Percentiles rank a stretch among this genome's conserved stretches.
phyloP scores from a whole-genome alignment of 2,797 vertebrate species.

The Pygocentrus nattereri region DNA sequence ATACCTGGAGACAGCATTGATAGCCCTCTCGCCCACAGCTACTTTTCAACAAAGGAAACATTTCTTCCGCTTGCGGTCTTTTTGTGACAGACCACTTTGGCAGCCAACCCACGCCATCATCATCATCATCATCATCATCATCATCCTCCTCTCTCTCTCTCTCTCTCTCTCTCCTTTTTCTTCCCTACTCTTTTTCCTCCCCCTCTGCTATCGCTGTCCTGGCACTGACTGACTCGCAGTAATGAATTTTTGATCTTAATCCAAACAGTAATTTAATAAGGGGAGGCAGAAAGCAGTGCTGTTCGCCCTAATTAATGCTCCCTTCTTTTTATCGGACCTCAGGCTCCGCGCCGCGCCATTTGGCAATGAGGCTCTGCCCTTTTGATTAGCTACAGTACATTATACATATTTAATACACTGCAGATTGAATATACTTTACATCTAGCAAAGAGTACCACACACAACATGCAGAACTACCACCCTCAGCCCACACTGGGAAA shows the following conservation, averaged over 20 bases:
- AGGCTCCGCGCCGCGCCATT: constrained; percentile 52
- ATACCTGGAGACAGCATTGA: constrained; percentile 39
- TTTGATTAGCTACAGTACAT: constrained; percentile 61
- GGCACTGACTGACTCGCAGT: constrained; percentile 68
- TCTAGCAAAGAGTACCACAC: not conserved
- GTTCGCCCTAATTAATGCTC: constrained; percentile 74
- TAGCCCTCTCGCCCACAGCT: constrained; percentile 27
- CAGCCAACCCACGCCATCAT: constrained; percentile 34
- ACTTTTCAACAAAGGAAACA: constrained; percentile 54
- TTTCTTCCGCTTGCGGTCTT: constrained; percentile 44
- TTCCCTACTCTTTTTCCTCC: constrained; percentile 9
- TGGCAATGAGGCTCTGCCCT: constrained; percentile 62
- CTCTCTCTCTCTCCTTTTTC: constrained; percentile 8
- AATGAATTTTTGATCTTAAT: constrained; percentile 82
- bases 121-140: too few relatives aligned
- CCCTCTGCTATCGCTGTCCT: constrained; percentile 57
- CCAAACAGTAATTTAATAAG: constrained; percentile 81
- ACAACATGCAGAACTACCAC: constrained; percentile 9
- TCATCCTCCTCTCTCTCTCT: not conserved
- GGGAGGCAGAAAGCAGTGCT: constrained; percentile 69
- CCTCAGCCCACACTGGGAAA: not conserved
- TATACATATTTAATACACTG: constrained; percentile 62
- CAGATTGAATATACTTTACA: constrained; percentile 52
- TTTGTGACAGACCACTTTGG: constrained; percentile 61
- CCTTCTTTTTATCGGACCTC: constrained; percentile 66